Percentiles rank a stretch among this genome's conserved stretches.
Conservation (phyloP, 1,140 invertebrate genomes). For the Anoplolepis gracilipes region DNA sequence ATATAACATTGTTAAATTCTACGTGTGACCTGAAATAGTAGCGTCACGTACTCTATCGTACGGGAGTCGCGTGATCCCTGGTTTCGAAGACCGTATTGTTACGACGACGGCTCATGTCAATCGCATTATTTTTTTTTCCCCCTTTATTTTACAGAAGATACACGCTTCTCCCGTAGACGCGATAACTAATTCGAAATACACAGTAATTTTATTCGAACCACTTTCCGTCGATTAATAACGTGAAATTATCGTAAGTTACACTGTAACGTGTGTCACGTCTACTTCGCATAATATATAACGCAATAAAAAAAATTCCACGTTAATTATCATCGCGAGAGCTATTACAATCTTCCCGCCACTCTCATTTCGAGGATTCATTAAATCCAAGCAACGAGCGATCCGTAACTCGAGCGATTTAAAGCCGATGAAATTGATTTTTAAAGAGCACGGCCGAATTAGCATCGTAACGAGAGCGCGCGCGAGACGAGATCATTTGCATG, state of each 20-base stretch:
- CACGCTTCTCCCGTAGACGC: too few relatives aligned
- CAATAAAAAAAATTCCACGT: neutral
- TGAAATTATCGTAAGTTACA: neutral
- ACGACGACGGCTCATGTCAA: neutral
- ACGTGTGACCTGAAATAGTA: slow-evolving; percentile 40
- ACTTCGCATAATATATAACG: neutral
- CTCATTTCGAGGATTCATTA: slow-evolving; percentile 30
- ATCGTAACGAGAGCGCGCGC: slow-evolving; percentile 39
- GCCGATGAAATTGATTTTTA: slow-evolving; percentile 50
- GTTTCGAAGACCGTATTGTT: neutral
- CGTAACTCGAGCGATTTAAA: slow-evolving; percentile 26
- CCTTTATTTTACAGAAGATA: neutral
- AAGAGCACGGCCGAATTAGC: slow-evolving; percentile 51
- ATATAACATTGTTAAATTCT: slow-evolving; percentile 38
- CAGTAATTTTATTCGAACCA: neutral
- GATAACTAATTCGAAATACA: too few relatives aligned
- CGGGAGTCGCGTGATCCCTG: neutral
- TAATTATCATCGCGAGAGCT: slow-evolving; percentile 2
- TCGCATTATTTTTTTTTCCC: too few relatives aligned
- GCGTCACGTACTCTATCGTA: neutral
- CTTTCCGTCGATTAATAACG: neutral
- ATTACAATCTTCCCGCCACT: neutral
- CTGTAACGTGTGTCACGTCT: too few relatives aligned
- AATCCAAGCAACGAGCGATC: neutral
- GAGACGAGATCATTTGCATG: slow-evolving; percentile 56